Base-by-base conservation (phyloP, 2,888 invertebrate genomes). In the Anthrax anthrax region DNA sequence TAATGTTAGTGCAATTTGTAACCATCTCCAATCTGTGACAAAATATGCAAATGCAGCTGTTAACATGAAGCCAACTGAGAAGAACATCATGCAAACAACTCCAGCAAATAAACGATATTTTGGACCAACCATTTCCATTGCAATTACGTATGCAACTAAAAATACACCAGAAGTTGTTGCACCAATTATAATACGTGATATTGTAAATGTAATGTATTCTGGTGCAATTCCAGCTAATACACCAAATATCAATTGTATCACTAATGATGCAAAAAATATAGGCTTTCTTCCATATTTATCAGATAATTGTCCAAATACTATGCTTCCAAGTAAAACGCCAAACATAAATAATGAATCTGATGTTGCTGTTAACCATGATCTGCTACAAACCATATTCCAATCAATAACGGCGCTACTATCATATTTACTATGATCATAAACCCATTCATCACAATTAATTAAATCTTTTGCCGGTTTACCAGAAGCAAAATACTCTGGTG, bases 131-230 rank as follows among this genome's bases (percentile, higher is more conserved):
- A 81, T 81, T 67, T 81, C 81, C 67, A 70, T 71, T 75, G 84
- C 82, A 54, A 85, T 80, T 42, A 84, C 84, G 63, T 84, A 85
- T 39, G 83, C 81, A 18, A 84, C 83, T 48, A 84, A 69, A 58
- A 84, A 85, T 12, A 84, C 80, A 2, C 84, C 84, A 8, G 83
- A 82, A 10, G 84, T 81, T 12, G 81, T 80, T 13, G 80, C 76
- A 14, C 85, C 85, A 19, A 85, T 75, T 42, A 84, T 60, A 49
- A 80, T 64, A 51, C 85, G 71, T 38, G 79, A 72, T 46, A 78
- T 60, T 13, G 80, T 76, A 58, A 80, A 84, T 40, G 75, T 75
- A 58, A 77, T 72, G 60, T 78, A 81, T 55, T 83, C 78, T 0
- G 81, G 81, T 1, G 82, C 72, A 42, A 82, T 57, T 5, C 78